Evolutionary conservation across 2,888 invertebrate genomes (phyloP).

Genomic region (Trileptium ribeirensis): DNA sequence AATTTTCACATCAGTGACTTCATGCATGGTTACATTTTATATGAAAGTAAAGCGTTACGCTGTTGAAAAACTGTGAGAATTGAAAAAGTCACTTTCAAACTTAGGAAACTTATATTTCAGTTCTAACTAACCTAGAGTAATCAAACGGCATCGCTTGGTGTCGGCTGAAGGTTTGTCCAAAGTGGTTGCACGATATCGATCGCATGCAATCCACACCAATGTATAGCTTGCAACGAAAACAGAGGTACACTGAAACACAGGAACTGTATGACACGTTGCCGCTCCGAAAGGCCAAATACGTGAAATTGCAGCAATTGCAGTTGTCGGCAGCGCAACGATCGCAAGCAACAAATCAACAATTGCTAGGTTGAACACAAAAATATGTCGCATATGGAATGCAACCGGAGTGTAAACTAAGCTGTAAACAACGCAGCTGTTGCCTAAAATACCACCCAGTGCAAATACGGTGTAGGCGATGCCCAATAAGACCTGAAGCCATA

Average conservation of each 20-base stretch:
- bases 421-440: slow-evolving; percentile 2
- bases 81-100: too few relatives aligned
- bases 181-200: not conserved
- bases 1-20: too few relatives aligned
- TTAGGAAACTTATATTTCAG: too few relatives aligned
- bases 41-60: too few relatives aligned
- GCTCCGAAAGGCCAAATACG: not conserved
- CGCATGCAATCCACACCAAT: not conserved
- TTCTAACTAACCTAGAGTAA: too few relatives aligned
- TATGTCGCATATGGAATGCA: slow-evolving; percentile 2
- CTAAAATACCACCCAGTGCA: not conserved
- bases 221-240: slow-evolving; percentile 13
- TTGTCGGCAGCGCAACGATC: not conserved
- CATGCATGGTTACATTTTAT: too few relatives aligned
- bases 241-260: not conserved
- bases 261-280: not conserved
- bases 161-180: too few relatives aligned
- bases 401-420: not conserved
- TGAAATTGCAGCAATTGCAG: not conserved
- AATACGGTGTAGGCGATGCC: not conserved
- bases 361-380: slow-evolving; percentile 3
- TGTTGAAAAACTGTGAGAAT: too few relatives aligned
- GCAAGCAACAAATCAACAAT: not conserved
- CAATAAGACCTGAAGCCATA: not conserved
- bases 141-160: too few relatives aligned